Evolutionary conservation across 2,797 vertebrate species (phyloP).

Genomic region (Gobionotothen gibberifrons): DNA sequence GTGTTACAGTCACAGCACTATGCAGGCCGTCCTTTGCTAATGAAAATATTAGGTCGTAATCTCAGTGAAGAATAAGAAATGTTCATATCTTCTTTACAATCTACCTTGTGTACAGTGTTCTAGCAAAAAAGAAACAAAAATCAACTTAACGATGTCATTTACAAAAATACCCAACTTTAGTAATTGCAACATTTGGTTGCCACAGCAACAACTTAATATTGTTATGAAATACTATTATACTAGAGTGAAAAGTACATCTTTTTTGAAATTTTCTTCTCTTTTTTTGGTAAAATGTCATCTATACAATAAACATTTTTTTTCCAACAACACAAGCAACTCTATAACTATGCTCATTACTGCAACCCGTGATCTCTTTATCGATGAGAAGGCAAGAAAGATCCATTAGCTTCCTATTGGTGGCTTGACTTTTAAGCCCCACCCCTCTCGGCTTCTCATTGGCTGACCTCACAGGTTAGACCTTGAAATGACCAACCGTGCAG

Average conservation of each 20-base stretch:
- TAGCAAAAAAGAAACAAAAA: conserved; percentile 71
- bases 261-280: conserved; percentile 72
- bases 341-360: conserved; percentile 79
- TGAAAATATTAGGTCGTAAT: conserved; percentile 84
- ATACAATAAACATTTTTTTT: conserved; percentile 83
- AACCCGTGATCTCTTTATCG: conserved; percentile 65
- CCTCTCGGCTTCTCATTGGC: conserved; percentile 64
- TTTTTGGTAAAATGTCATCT: conserved; percentile 86
- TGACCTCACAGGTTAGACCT: conserved; percentile 69
- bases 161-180: conserved; percentile 89
- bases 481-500: conserved; percentile 70
- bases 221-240: conserved; percentile 88
- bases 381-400: conserved; percentile 75
- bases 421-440: conserved; percentile 48
- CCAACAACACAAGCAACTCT: conserved; percentile 84
- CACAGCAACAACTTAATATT: conserved; percentile 89
- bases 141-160: conserved; percentile 83
- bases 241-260: conserved; percentile 86
- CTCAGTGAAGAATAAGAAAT: conserved; percentile 78
- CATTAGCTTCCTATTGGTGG: conserved; percentile 60
- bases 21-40: conserved; percentile 78
- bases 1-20: conserved; percentile 78
- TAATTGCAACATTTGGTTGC: conserved; percentile 86
- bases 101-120: conserved; percentile 80
- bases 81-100: conserved; percentile 80